Base-by-base conservation (phyloP, 2,113 vertebrate species). In the Megalops atlanticus region DNA sequence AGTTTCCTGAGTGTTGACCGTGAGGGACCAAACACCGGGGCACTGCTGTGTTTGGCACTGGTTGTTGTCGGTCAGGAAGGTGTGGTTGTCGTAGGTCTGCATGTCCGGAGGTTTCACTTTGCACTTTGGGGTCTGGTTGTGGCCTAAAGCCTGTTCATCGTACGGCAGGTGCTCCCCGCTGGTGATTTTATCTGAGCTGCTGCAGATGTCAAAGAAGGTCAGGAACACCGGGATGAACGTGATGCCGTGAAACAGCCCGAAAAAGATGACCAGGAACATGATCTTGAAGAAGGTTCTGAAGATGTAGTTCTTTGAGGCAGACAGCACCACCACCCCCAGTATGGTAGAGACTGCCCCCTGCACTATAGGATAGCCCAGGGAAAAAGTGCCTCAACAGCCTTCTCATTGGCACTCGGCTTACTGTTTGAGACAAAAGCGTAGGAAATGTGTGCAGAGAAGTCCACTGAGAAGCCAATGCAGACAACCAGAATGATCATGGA, bases 211-310 rank as follows among this genome's bases (percentile, higher is more conserved):
- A 74, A 90, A 91, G 74, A 93, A 88, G 18, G 90, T 90, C 76
- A 92, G 85, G 79, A 95, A 92, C 54, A 90, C 89, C 21, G 93
- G 90, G 81, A 93, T 87, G 78, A 94, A 95, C 83, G 80, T 52
- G 78, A 95, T 85, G 69, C 86, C 91, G 74, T 90, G 92, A 54
- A 87, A 41, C 82, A 82, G 74, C 35, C 91, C 91, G 83, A 92
- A 94, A 33, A 89, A 5, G 68, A 93, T 82, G 58, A 89, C 91
- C 74, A 93, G 86, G 86, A 92, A 94, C 91, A 86, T 92, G 47
- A 94, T 93, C 86, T 94, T 92, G 71, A 92, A 94, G 88, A 93
- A 94, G 5, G 86, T 91, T 77, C 91, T 89, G 81, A 93, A 90
- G 73, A 94, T 90, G 81, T 81, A 85, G 45, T 91, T 72, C 77